Evolutionary conservation across 64 coral and sea anemone genomes (phyloP), one percentile per base, ranked within the genome.

Genomic region (Pocillopora damicornis): DNA sequence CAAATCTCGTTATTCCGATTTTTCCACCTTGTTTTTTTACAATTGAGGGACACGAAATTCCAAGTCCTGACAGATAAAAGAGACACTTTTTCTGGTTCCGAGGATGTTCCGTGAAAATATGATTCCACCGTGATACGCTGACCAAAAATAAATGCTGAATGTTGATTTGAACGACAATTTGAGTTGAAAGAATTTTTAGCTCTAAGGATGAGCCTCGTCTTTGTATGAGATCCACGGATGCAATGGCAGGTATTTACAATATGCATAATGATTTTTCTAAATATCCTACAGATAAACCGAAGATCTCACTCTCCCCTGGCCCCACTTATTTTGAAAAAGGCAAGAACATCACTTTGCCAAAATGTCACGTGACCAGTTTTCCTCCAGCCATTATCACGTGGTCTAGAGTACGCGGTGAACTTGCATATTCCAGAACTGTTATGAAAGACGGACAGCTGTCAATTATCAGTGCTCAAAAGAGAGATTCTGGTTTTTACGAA

Each of bases 401-500:
- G 86, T 2, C 4, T 75, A 87, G 75, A 75, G 17, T 34, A 15
- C 26, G 17, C 8, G 73, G 36, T 25, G 56, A 15, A 23, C 38
- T 61, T 10, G 59, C 13, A 25, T 22, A 76, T 30, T 1, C 16
- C 22, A 76, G 16, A 58, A 12, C 30, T 62, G 30, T 76, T 9
- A 11, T 60, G 58, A 60, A 17, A 13, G 51, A 20, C 37, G 74
- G 74, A 20, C 68, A 78, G 6, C 61, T 76, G 75, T 76, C 30
- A 63, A 37, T 76, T 13, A 20, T 65, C 18, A 63, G 13, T 59
- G 11, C 74, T 35, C 25, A 62, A 5, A 88, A 88, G 58, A 59
- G 62, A 34, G 86, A 88, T 65, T 88, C 61, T 63, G 86, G 86
- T 63, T 22, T 63, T 11, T 89, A 89, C 76, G 57, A 68, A 68